Conservation (phyloP, 2,888 invertebrate species). For the Dendrolimus houi region DNA sequence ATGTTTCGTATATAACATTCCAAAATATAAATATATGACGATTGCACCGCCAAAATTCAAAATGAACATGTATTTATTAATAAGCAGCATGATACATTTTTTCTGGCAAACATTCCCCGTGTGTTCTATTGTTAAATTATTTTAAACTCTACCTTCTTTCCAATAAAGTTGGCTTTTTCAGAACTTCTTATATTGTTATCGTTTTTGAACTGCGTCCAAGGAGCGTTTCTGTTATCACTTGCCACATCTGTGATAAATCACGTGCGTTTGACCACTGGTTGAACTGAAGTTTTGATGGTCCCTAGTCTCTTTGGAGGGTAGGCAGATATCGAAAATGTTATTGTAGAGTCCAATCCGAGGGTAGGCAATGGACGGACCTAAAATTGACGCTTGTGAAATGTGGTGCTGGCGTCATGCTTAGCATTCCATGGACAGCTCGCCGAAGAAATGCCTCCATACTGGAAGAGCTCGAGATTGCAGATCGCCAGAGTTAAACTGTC, state of each 20-base stretch:
- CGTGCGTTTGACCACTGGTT: not conserved
- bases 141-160: too few species aligned
- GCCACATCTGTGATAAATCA: constrained; percentile 1
- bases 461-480: too few species aligned
- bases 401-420: too few species aligned
- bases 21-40: not conserved
- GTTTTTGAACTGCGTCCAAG: constrained; percentile 20
- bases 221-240: constrained; percentile 10
- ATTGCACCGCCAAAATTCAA: not conserved
- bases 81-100: constrained; percentile 2
- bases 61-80: not conserved
- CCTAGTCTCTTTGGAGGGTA: not conserved
- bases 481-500: too few species aligned
- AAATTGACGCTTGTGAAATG: too few species aligned
- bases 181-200: constrained; percentile 2
- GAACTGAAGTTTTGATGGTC: not conserved
- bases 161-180: too few species aligned
- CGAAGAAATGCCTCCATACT: too few species aligned
- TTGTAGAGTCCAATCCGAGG: too few species aligned
- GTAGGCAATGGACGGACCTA: too few species aligned
- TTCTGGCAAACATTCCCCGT: not conserved
- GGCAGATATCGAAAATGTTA: too few species aligned
- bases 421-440: too few species aligned
- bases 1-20: not conserved
- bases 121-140: too few species aligned